Base-by-base conservation (phyloP, 2,797 vertebrate species). In the Etheostoma perlongum region DNA sequence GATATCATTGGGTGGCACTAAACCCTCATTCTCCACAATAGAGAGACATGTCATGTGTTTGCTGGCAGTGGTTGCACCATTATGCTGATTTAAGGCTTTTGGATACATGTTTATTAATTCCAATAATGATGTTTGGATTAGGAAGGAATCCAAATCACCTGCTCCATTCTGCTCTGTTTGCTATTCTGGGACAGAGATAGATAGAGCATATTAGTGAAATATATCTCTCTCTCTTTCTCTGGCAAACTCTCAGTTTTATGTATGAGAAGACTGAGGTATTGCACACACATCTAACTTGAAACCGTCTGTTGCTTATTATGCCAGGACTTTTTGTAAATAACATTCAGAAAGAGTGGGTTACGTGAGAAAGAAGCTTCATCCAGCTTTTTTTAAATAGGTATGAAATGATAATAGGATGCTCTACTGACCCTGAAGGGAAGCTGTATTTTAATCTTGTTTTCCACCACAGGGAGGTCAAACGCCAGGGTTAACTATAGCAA, bases 1-100 rank as follows among this genome's bases (percentile, higher is more conserved):
- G 36, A 84, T 83, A 83, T 80, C 60, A 80, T 53, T 19, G 49
- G 68, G 77, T 65, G 77, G 79, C 70, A 77, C 74, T 82, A 78
- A 92, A 82, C 54, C 19, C 8, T 84, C 64, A 88, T 83, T 88
- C 84, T 66, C 27, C 14, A 21, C 66, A 77, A 90, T 80, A 85
- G 0, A 70, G 23, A 79, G 25, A 69, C 69, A n/a, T 49, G 63
- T 75, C 58, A 72, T 79, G 60, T 81, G 71, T 84, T 87, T 79
- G 68, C 75, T 59, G 71, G 78, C 65, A 49, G 46, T 82, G 77
- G 64, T 53, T 81, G 77, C 60, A 72, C 72, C 67, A 82, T 86
- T 88, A 90, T 90, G 72, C 83, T 75, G 84, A 90, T 91, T 88
- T 65, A 27, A 53, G 72, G 81, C 76, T 89, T 90, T 85, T 67